Percentiles rank a stretch among this genome's conserved stretches.
phyloP scores from a whole-genome alignment of 2,797 vertebrate species.

The Setipinna tenuifilis region DNA sequence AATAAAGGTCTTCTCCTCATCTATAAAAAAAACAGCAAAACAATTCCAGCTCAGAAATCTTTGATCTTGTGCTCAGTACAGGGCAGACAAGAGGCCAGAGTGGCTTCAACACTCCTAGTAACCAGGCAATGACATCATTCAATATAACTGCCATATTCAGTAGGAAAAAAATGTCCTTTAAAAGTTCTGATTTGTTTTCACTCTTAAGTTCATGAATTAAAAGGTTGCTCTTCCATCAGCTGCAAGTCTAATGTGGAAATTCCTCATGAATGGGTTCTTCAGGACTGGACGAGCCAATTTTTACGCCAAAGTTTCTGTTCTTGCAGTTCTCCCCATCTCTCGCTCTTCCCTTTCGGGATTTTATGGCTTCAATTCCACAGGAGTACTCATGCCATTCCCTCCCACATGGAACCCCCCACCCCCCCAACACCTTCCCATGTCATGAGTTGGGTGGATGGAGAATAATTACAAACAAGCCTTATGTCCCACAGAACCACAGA shows the following conservation, averaged over 20 bases:
- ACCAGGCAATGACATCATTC: conserved; percentile 15
- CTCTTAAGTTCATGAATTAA: background rate
- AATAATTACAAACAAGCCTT: no score
- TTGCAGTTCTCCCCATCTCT: background rate
- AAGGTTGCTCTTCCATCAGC: background rate
- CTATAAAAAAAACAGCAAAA: conserved; percentile 45
- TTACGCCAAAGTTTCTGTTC: background rate
- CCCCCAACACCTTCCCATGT: no score
- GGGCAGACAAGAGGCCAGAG: background rate
- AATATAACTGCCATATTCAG: background rate
- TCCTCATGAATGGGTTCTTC: background rate
- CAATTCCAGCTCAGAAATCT: conserved; percentile 9
- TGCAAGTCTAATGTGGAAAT: background rate
- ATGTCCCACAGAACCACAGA: no score
- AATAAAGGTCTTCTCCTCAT: conserved; percentile 54
- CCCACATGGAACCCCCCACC: no score
- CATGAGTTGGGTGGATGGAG: no score
- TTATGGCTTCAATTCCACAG: conserved; percentile 4
- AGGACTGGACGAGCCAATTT: background rate
- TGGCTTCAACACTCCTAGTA: background rate
- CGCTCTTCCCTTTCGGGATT: background rate
- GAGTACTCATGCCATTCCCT: background rate
- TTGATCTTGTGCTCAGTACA: conserved; percentile 25
- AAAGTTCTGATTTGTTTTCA: background rate
- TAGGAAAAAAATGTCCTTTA: background rate